These are phyloP conservation scores for Philypnodon macrostomus DNA, from an alignment of 2,797 vertebrate species.

Conservation along the genomic window DNA sequence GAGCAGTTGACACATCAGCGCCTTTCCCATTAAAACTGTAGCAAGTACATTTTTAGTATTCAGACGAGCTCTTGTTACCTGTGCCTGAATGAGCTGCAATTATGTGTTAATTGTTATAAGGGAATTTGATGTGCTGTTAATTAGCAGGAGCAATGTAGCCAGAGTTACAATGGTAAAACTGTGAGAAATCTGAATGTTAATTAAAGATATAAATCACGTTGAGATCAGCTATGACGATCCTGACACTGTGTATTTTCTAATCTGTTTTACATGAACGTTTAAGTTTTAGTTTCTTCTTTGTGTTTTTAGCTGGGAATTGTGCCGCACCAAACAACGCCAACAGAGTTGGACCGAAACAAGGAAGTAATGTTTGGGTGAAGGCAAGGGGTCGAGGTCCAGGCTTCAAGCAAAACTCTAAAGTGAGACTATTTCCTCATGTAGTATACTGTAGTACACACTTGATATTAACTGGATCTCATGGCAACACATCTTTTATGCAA, in stretches of 20 bases:
- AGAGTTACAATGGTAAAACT: constrained; percentile 1
- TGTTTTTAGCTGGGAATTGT: constrained; percentile 2
- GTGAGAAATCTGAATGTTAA: neutral
- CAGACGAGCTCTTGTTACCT: neutral
- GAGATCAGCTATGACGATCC: neutral
- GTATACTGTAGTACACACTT: too few relatives aligned
- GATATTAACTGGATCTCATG: too few relatives aligned
- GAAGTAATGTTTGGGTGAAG: neutral
- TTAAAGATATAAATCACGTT: constrained; percentile 14
- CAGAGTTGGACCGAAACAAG: constrained; percentile 4
- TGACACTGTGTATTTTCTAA: neutral
- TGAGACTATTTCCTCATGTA: constrained; percentile 1
- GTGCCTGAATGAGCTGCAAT: neutral
- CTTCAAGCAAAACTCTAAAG: constrained; percentile 5
- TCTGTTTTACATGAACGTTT: neutral
- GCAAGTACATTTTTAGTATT: constrained; percentile 4
- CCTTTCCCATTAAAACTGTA: neutral
- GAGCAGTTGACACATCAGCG: neutral
- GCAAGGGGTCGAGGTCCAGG: constrained; percentile 1
- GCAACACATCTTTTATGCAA: too few relatives aligned
- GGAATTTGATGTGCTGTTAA: constrained; percentile 3
- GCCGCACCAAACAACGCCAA: neutral
- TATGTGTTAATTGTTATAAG: constrained; percentile 3
- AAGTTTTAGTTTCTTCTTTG: neutral
- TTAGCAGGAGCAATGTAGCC: constrained; percentile 5